Conservation (phyloP, 2,888 invertebrate species). For the Lissonota sp. region DNA sequence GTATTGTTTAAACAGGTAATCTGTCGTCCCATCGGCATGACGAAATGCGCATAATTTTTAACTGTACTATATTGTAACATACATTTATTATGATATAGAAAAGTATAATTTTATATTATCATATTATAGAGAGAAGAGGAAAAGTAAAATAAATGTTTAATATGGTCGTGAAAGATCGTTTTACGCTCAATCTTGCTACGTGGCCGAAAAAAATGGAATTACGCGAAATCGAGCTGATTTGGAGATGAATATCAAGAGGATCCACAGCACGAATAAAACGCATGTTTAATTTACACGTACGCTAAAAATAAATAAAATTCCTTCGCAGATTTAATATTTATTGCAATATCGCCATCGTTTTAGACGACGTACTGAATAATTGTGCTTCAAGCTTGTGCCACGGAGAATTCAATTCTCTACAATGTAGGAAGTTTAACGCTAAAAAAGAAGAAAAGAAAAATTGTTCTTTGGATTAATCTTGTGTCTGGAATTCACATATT, state of each 20-base stretch:
- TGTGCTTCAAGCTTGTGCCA: conserved; percentile 79
- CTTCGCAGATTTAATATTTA: conserved; percentile 67
- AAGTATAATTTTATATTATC: conserved; percentile 82
- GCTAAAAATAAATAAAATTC: too few relatives aligned
- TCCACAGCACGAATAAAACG: too few relatives aligned
- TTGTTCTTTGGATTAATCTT: not conserved
- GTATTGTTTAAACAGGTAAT: not conserved
- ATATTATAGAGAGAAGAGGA: conserved; percentile 58
- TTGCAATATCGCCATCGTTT: conserved; percentile 77
- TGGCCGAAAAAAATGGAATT: conserved; percentile 1
- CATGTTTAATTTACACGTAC: too few relatives aligned
- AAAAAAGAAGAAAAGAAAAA: not conserved
- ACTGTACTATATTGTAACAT: conserved; percentile 82
- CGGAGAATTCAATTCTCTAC: conserved; percentile 64
- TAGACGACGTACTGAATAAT: conserved; percentile 71
- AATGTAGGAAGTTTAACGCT: conserved; percentile 3
- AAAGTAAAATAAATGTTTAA: conserved; percentile 56
- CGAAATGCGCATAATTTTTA: conserved; percentile 44
- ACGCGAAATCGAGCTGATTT: not conserved
- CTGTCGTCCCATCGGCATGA: not conserved
- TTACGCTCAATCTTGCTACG: not conserved
- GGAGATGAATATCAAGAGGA: too few relatives aligned
- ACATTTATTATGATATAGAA: conserved; percentile 77
- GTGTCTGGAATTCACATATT: too few relatives aligned
- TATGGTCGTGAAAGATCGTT: conserved; percentile 31